A percentile compares a stretch with the other conserved stretches of the same genome.
These are phyloP conservation scores for Schizothorax lantsangensis DNA, from an alignment of 2,797 vertebrate genomes.

Conservation along the genomic window DNA sequence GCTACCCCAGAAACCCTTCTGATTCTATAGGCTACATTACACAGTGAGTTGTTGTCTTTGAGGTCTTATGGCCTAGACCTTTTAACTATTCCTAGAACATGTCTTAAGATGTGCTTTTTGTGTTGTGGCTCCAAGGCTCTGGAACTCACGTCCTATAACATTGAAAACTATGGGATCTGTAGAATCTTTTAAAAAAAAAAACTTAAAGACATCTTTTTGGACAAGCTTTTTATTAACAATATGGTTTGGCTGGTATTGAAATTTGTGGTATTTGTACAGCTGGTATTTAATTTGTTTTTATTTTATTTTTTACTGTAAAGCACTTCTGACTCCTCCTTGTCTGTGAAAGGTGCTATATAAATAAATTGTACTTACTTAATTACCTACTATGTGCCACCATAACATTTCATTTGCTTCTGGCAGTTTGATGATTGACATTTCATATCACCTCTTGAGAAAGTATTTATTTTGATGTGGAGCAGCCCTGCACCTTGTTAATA, in stretches of 20 bases:
- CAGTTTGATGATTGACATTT: not conserved
- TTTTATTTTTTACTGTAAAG: not conserved
- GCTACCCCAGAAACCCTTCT: too few species aligned
- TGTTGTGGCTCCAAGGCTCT: too few species aligned
- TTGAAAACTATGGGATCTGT: too few species aligned
- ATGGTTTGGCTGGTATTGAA: too few species aligned
- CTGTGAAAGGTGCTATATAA: not conserved
- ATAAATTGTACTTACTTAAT: not conserved
- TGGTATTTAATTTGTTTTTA: not conserved
- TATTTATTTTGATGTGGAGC: not conserved
- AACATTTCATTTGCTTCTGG: not conserved
- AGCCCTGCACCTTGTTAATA: not conserved
- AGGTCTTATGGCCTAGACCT: not conserved
- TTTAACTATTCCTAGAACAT: too few species aligned
- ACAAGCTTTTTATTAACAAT: not conserved
- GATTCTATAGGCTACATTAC: too few species aligned
- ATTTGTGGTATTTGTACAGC: not conserved
- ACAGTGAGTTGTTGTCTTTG: too few species aligned
- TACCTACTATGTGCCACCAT: not conserved
- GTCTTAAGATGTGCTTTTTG: too few species aligned
- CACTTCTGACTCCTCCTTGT: not conserved
- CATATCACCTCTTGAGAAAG: not conserved
- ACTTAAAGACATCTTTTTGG: not conserved
- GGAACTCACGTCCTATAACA: too few species aligned
- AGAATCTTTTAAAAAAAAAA: not conserved